Base-by-base conservation (phyloP, 1,140 invertebrate species). In the Nymphalis io region DNA sequence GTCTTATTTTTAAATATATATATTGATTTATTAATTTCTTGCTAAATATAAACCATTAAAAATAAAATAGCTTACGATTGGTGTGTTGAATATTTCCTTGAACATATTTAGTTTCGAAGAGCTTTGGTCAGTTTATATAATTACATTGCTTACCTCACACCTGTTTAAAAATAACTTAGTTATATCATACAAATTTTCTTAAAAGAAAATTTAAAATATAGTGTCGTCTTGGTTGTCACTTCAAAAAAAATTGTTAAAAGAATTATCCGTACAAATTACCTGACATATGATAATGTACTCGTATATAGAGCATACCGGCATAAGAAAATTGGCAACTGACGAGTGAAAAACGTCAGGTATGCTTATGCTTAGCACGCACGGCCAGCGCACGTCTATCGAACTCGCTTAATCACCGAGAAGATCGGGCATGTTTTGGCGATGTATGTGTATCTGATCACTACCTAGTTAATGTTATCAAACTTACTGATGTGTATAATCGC, bases 401-500 rank as follows among this genome's bases (percentile, higher is more conserved):
- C 74, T 70, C 76, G 73, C 78, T 84, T 90, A 83, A 88, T 87
- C 85, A 76, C 63, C 68, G 78, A 82, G 73, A 85, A 80, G 74
- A 84, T 74, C 72, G 77, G 68, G 76, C 72, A 70, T 73, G 72
- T 79, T 83, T 89, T 84, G 83, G 79, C 78, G 70, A 83, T 83
- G 77, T 73, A 74, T 82, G 75, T 76, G 74, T 72, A 79, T 79
- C 75, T 71, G 77, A 86, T 86, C 83, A 78, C 67, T 68, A 60
- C 72, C 73, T 79, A 83, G 75, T 73, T 68, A 57, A 66, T 83
- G 81, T 89, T 88, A 89, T 90, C 87, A 89, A 84, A 86, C 83
- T 81, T 76, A 80, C 72, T 80, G 79, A 84, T 82, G 84, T 86
- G 79, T 83, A 76, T 82, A 88, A 81, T 88, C 78, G 76, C 75